phyloP scores from a whole-genome alignment of 2,888 invertebrate species.

The Tetropium fuscum region DNA sequence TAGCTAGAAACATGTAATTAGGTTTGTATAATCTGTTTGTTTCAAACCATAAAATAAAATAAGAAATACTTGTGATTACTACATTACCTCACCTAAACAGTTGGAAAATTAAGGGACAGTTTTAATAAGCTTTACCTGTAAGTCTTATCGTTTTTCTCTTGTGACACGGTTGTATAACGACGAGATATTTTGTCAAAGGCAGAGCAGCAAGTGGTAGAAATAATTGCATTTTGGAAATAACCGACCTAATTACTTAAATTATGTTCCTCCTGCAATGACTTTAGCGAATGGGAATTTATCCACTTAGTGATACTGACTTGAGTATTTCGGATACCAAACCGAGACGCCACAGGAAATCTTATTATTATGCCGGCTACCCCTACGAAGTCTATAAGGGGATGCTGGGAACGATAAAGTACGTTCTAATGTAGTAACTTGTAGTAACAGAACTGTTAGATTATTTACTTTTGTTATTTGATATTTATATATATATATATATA shows the following conservation, averaged over 20 bases:
- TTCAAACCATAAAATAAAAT: too few relatives aligned
- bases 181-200: conserved; percentile 4
- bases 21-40: too few relatives aligned
- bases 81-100: too few relatives aligned
- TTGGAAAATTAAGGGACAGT: too few relatives aligned
- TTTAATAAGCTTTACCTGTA: too few relatives aligned
- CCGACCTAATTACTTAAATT: conserved; percentile 31
- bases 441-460: not conserved
- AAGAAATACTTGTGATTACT: too few relatives aligned
- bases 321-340: conserved; percentile 22
- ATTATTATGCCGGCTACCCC: conserved; percentile 27
- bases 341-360: conserved; percentile 34
- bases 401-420: conserved; percentile 22
- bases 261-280: conserved; percentile 14
- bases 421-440: conserved; percentile 27
- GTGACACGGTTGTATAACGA: too few relatives aligned
- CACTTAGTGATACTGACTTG: conserved; percentile 32
- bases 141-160: too few relatives aligned
- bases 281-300: conserved; percentile 36
- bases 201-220: conserved; percentile 30
- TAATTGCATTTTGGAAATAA: conserved; percentile 26
- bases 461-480: not conserved
- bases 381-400: conserved; percentile 6
- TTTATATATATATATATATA: too few relatives aligned
- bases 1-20: too few relatives aligned